Base-by-base conservation (phyloP, 2,797 vertebrate species). In the Lepus townsendii region DNA sequence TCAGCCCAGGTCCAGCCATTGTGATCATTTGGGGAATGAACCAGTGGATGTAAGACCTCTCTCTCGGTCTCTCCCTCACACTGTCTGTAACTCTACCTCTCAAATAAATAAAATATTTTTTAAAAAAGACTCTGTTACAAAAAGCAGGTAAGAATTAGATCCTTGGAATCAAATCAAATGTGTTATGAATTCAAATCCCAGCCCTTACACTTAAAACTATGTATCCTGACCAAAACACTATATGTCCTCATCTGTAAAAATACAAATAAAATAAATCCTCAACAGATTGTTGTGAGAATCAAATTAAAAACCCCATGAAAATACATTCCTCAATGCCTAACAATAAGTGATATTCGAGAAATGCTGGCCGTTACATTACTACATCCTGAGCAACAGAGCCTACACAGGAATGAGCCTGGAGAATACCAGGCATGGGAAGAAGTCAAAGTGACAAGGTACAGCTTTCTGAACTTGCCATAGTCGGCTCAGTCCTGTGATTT, bases 71-170 rank as follows among this genome's bases (percentile, higher is more conserved):
- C 42, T 47, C 42, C 42, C 8, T 47, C 42, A 47, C 42, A 47
- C 42, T 47, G 42, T 47, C 38, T 42, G 38, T 42, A 42, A 42
- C 38, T 42, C 38, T 42, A 42, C 38, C 38, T 42, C 42, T 47
- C 42, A 47, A 47, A 47, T 47, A 47, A 47, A 47, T 47, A 47
- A 47, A 47, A 47, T 47, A 47, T 47, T 47, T 47, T 47, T 47
- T 47, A 47, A 47, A 19, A 47, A 62, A 66, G 26, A 73, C 3
- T 62, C 69, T 30, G 38, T 27, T 78, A 50, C 26, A 80, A 77
- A 96, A 80, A 82, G 11, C 30, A 82, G 27, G 63, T 52, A 75
- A 66, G 66, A 93, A 69, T 78, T 27, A 47, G 19, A 83, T 63
- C 17, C 88, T 78, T 90, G 14, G 20, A 93, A 63, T 92, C 30